Base-by-base conservation (phyloP, 1,140 invertebrate genomes). In the Drosophila melanica region DNA sequence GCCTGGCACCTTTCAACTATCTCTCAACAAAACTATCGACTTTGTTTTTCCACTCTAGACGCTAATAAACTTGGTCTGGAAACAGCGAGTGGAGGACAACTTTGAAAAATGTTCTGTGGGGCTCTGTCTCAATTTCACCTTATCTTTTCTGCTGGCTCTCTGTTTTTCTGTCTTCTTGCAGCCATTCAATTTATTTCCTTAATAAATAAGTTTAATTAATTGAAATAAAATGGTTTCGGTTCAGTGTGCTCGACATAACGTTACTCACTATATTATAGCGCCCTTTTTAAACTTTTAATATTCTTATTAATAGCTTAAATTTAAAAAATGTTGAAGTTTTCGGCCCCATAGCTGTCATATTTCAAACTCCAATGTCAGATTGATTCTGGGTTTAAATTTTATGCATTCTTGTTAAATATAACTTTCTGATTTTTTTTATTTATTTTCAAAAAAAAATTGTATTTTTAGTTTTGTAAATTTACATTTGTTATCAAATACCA, bases 191-290 rank as follows among this genome's bases (percentile, higher is more conserved):
- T 55, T 20, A 3, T 55, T 42, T 9, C 9, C 8, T 4, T 14
- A 20, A 54, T 4, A 4, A 42, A 42, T 16, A 20, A 42, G 37
- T 14, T 6, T 14, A 42, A 55, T 55, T 55, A 55, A 55, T 14
- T 4, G 2, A 55, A 42, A n/a, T 14, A 16, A 55, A 14, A 3
- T 54, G 33, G 6, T 0, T 27, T n/a, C 8, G 41, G 20, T 16
- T 55, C 5, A 33, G n/a, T 14, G 4, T 12, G 12, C 16, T 45
- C 6, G 27, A 45, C 41, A 18, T 2, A 12, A n/a, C 14, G 53
- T 27, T 41, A n/a, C 39, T 6, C 37, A 12, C n/a, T 39, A 33
- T 8, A n/a, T n/a, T n/a, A n/a, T n/a, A n/a, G n/a, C n/a, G n/a
- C n/a, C n/a, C n/a, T 18, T 18, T 1, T 1, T 18, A 18, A 18